A percentile compares a stretch with the other conserved stretches of the same genome.
These are phyloP conservation scores for Hipposideros armiger DNA, from an alignment of 2,113 vertebrate species.

Conservation along the genomic window DNA sequence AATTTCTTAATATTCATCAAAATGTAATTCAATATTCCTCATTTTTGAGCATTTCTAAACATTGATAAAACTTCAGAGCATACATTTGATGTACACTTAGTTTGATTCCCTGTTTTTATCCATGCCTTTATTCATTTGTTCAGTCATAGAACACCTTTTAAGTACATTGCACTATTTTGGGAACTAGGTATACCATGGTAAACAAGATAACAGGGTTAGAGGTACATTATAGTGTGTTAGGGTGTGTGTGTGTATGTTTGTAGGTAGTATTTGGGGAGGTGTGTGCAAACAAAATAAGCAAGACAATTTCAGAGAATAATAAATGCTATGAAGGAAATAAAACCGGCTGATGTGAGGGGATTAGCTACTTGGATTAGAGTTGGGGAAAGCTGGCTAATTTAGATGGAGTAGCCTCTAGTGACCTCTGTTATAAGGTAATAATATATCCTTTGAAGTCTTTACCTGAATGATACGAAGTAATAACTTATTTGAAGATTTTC, in stretches of 20 bases:
- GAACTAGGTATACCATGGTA: not conserved
- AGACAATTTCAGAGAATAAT: not conserved
- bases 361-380: not conserved
- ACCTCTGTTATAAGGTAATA: not conserved
- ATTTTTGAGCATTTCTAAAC: constrained; percentile 56
- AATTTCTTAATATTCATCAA: constrained; percentile 69
- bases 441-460: not conserved
- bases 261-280: not conserved
- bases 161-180: not conserved
- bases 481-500: not conserved
- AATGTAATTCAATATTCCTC: constrained; percentile 59
- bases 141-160: not conserved
- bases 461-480: not conserved
- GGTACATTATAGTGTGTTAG: not conserved
- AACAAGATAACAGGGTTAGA: not conserved
- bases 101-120: constrained; percentile 37
- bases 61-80: constrained; percentile 60
- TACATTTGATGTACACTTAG: not conserved
- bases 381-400: not conserved
- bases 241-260: not conserved
- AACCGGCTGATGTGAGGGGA: not conserved
- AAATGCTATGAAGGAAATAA: not conserved
- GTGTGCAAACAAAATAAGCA: not conserved
- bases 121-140: constrained; percentile 20
- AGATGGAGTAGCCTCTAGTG: not conserved